phyloP scores from a whole-genome alignment of 1,140 invertebrate genomes.

The Papilio polyxenes region DNA sequence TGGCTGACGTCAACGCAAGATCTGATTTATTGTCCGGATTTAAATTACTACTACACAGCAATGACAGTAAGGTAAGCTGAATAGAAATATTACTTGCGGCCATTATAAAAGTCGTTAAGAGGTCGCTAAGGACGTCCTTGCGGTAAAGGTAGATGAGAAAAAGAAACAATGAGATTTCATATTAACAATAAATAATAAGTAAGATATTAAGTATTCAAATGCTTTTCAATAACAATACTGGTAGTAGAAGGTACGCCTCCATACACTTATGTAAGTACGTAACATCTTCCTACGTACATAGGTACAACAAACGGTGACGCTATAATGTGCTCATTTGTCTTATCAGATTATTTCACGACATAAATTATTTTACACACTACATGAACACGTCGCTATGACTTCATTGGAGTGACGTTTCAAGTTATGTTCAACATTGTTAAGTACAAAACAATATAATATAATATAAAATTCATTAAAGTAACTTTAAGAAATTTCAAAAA shows the following conservation, averaged over 20 bases:
- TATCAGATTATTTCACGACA: not conserved
- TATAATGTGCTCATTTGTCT: not conserved
- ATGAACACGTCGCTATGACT: not conserved
- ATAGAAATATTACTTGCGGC: constrained; percentile 5
- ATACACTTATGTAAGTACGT: not conserved
- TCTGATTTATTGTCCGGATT: constrained; percentile 96
- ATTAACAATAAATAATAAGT: too few relatives aligned
- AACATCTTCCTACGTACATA: not conserved
- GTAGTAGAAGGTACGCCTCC: too few relatives aligned
- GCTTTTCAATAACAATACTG: too few relatives aligned
- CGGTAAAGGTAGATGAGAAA: too few relatives aligned
- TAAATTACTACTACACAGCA: constrained; percentile 94
- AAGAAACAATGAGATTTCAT: too few relatives aligned
- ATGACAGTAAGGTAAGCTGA: constrained; percentile 96
- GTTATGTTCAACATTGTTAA: not conserved
- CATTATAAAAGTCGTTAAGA: not conserved
- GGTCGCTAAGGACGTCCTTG: not conserved
- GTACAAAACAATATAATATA: not conserved
- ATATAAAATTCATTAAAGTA: not conserved
- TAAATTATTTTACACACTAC: not conserved
- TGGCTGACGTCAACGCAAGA: constrained; percentile 96
- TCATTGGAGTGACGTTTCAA: not conserved
- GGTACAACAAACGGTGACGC: not conserved
- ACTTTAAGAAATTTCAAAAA: not conserved
- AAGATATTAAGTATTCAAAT: not conserved